Base-by-base conservation (phyloP, 2,888 invertebrate species). In the Synergus itoensis region DNA sequence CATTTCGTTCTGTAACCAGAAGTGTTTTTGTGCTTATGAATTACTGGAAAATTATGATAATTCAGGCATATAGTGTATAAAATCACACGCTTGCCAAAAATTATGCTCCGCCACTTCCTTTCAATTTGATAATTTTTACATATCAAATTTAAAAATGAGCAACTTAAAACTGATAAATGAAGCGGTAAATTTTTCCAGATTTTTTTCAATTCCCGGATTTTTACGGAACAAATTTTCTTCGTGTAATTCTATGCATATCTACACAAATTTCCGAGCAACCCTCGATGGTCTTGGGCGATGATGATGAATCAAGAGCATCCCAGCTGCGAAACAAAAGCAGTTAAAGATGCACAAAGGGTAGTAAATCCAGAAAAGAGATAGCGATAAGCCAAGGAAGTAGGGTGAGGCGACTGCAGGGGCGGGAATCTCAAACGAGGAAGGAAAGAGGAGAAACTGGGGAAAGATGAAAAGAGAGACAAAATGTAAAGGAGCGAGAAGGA, bases 341-440 rank as follows among this genome's bases (percentile, higher is more conserved):
- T 73, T 73, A 73, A 53, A 36, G 53, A 73, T 73, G 73, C 73
- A 73, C 73, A 73, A 73, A 73, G 73, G 73, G 73, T 36, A 73
- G 73, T 73, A 73, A 73, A 73, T 73, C 28, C 28, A 53, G 53
- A 45, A 73, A 73, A 73, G 73, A 73, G 73, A 73, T 73, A 73
- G 73, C 48, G 73, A 73, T 73, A 73, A 53, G 28, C 48, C n/a
- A 5, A 67, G 48, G n/a, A n/a, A 53, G 73, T 36, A 53, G 53
- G 28, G 48, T 73, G 53, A 53, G 36, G 4, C 53, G 16, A 53
- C 73, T 53, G n/a, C 36, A 53, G 36, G 73, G 73, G 73, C 40
- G 53, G 53, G 73, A 53, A 73, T 53, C 36, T 73, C 43, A 14
- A 48, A 4, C 9, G 14, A 69, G 45, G 14, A 21, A 48, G 48